Evolutionary conservation across 1,140 invertebrate species (phyloP), one percentile per base, ranked within the genome.

Genomic region (Achroia grisella): DNA sequence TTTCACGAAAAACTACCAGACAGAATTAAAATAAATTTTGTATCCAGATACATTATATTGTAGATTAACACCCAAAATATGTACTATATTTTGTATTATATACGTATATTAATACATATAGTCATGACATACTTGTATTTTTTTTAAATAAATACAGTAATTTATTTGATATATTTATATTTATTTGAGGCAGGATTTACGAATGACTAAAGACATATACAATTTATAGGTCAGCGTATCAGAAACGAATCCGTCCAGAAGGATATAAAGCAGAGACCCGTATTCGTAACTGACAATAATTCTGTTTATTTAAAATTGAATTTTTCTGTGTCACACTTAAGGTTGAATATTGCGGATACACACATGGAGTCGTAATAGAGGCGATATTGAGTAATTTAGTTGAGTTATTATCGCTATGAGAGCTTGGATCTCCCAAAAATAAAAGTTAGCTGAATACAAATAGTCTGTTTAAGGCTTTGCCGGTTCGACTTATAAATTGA

Each of bases 381-480:
- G 44, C 37, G 32, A 48, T 66, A 66, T 67, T 56, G 58, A 60
- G 60, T 57, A 58, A 59, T 68, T 66, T 58, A 29, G 41, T 42
- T 63, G 50, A 62, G 36, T 68, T 68, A 71, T 64, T 55, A 64
- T 64, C 53, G 48, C 44, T 27, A 37, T 46, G 55, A 48, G 47
- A 49, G 43, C 40, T 51, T 31, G 23, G 55, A 46, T 52, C 39
- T 45, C 37, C 31, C 34, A 34, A 55, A 51, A 54, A 59, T 56
- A 56, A 61, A 51, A 45, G 44, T 27, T 44, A 33, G 43, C 44
- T 58, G 64, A 65, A 68, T 68, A 68, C 56, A 56, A 71, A 71
- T 64, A 33, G 61, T 34, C 52, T 54, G 27, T 32, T 68, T 71
- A 59, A 59, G 52, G 23, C 28, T 57, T 63, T 45, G 44, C 35